phyloP scores from a whole-genome alignment of 2,797 vertebrate species.

The Oreortyx pictus region DNA sequence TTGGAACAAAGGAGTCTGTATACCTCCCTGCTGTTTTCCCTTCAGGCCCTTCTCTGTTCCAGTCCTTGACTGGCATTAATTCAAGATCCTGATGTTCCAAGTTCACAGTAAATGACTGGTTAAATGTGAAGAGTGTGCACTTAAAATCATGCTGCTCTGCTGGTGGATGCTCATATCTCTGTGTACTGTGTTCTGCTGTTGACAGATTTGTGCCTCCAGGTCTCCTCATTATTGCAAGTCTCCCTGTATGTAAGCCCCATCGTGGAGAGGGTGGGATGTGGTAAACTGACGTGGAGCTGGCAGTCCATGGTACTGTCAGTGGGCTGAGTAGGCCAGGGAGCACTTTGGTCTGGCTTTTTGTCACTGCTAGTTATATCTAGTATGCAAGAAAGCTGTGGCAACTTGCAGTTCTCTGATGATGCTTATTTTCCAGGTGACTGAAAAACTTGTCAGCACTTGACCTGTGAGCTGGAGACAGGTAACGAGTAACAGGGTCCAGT shows the following conservation, averaged over 20 bases:
- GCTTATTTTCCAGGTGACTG: background rate
- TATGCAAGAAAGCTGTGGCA: background rate
- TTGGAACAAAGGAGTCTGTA: background rate
- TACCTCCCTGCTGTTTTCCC: background rate
- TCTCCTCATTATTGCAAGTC: background rate
- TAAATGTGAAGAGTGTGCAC: background rate
- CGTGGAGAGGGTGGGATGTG: background rate
- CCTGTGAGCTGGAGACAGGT: background rate
- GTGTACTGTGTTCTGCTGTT: background rate
- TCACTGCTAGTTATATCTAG: background rate
- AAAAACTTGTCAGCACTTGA: background rate
- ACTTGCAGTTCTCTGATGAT: background rate
- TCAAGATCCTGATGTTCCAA: background rate
- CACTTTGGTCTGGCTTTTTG: background rate
- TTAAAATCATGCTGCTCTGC: fast-evolving
- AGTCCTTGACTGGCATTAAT: background rate
- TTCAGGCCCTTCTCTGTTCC: background rate
- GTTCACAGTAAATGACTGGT: background rate
- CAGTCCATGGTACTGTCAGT: background rate
- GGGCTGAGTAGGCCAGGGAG: background rate
- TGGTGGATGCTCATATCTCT: background rate
- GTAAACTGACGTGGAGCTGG: background rate
- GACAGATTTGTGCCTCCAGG: background rate
- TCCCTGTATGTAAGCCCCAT: background rate
- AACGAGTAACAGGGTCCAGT: background rate